phyloP scores from a whole-genome alignment of 2,888 invertebrate species.

The Lysandra coridon region DNA sequence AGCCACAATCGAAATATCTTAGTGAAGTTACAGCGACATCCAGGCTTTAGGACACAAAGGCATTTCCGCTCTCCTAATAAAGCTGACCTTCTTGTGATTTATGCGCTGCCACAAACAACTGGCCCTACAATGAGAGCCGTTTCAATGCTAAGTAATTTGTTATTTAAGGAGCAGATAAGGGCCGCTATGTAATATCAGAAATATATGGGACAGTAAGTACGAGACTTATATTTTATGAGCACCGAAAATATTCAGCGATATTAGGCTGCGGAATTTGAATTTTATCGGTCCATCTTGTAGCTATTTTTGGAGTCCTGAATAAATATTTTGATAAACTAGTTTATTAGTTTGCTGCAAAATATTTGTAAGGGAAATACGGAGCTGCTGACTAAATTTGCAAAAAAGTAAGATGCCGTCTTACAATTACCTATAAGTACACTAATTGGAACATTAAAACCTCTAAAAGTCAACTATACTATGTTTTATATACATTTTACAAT shows the following conservation, averaged over 20 bases:
- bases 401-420: background rate
- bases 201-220: constrained; percentile 20
- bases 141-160: constrained; percentile 38
- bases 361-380: background rate
- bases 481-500: too few relatives aligned
- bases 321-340: background rate
- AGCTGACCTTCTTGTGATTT: constrained; percentile 38
- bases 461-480: too few relatives aligned
- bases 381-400: background rate
- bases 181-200: constrained; percentile 21
- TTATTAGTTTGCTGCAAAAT: background rate
- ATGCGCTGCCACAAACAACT: constrained; percentile 37
- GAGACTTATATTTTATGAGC: constrained; percentile 12
- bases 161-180: constrained; percentile 34
- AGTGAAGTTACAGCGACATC: constrained; percentile 26
- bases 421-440: too few relatives aligned
- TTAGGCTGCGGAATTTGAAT: constrained; percentile 14
- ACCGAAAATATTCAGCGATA: constrained; percentile 4
- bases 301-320: background rate
- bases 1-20: constrained; percentile 29
- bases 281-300: background rate
- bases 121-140: constrained; percentile 34
- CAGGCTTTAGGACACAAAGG: constrained; percentile 35
- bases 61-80: constrained; percentile 35
- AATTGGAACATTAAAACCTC: too few relatives aligned